A percentile compares a stretch with the other conserved stretches of the same genome.
phyloP scores from a whole-genome alignment of 2,797 vertebrate species.

The Syncerus caffer region DNA sequence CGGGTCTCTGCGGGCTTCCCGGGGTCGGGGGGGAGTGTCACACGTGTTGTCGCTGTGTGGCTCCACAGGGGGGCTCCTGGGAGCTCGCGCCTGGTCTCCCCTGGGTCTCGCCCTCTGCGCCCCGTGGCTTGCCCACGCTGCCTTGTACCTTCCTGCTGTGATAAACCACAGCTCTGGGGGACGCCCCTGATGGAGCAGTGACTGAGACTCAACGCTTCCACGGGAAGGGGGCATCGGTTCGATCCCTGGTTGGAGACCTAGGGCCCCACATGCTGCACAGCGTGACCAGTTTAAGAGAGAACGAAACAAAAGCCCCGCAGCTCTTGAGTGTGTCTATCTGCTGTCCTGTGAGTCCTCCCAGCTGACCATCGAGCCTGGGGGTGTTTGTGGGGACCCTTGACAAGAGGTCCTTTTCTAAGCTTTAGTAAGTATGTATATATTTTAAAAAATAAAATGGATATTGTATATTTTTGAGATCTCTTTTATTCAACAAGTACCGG shows the following conservation, averaged over 20 bases:
- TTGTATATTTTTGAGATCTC: not conserved
- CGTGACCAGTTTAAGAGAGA: not conserved
- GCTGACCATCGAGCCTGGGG: fast-evolving
- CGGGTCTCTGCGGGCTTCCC: not conserved
- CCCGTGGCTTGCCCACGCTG: fast-evolving
- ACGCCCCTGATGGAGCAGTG: not conserved
- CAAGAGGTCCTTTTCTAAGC: not conserved
- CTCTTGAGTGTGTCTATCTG: not conserved
- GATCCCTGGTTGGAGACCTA: not conserved
- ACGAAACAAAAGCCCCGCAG: not conserved
- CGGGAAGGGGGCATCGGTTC: not conserved
- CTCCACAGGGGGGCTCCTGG: fast-evolving
- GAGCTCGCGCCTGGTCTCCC: fast-evolving
- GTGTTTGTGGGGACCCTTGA: not conserved
- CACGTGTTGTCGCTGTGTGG: fast-evolving
- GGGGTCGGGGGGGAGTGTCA: fast-evolving
- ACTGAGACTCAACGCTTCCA: not conserved
- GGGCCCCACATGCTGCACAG: not conserved
- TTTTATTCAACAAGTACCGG: not conserved
- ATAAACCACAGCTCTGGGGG: not conserved
- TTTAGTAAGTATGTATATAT: not conserved
- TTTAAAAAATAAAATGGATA: not conserved
- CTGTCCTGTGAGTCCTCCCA: fast-evolving
- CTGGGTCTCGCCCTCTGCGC: fast-evolving
- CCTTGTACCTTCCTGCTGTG: fast-evolving